Conservation (phyloP, 1,140 invertebrate species). For the Nebria ingens region DNA sequence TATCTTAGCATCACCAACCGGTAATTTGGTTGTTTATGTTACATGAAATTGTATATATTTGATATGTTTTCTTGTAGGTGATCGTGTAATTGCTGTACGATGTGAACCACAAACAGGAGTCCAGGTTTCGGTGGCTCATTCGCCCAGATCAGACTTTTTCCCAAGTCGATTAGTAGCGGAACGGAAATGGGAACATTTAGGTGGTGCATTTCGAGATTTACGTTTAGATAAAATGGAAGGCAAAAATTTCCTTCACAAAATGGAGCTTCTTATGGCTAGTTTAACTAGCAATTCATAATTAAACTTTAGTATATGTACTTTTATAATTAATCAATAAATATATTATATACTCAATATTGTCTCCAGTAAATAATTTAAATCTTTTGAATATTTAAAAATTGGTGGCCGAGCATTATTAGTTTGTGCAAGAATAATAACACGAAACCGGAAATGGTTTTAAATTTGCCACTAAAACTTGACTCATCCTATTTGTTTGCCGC, state of each 20-base stretch:
- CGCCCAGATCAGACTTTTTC: slow-evolving; percentile 77
- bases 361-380: too few species aligned
- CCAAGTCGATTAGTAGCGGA: slow-evolving; percentile 77
- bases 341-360: too few species aligned
- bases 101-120: slow-evolving; percentile 65
- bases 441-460: too few species aligned
- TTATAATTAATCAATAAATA: background rate
- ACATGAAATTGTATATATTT: slow-evolving; percentile 13
- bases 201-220: slow-evolving; percentile 82
- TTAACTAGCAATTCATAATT: slow-evolving; percentile 50
- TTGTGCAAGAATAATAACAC: too few species aligned
- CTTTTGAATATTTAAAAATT: too few species aligned
- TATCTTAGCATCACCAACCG: slow-evolving; percentile 76
- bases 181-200: slow-evolving; percentile 83
- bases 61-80: slow-evolving; percentile 39
- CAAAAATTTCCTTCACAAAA: slow-evolving; percentile 94
- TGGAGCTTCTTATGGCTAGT: slow-evolving; percentile 92
- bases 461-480: too few species aligned
- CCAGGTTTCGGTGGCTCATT: slow-evolving; percentile 67
- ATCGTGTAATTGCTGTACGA: slow-evolving; percentile 74
- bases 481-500: too few species aligned
- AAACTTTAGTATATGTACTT: background rate
- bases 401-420: too few species aligned
- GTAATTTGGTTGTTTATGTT: too few species aligned
- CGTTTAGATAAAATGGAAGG: slow-evolving; percentile 91